A percentile compares a stretch with the other conserved stretches of the same genome.
phyloP scores from a whole-genome alignment of 1,140 invertebrate genomes.

The Medauroidea extradentata region DNA sequence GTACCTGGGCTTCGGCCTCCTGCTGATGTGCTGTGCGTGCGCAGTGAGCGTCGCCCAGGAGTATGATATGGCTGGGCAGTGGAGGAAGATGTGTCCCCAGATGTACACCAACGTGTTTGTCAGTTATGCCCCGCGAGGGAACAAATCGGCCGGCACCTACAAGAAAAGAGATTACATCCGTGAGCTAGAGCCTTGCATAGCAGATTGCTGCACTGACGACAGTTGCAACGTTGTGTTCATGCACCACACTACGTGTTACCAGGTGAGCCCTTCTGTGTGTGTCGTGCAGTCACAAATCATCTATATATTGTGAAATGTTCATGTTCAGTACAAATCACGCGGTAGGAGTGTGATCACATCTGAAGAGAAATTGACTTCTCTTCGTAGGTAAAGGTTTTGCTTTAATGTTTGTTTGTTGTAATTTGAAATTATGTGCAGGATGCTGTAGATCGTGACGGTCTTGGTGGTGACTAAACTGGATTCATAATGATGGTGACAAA shows the following conservation, averaged over 20 bases:
- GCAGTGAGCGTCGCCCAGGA: background rate
- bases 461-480: no score
- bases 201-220: constrained; percentile 62
- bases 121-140: constrained; percentile 47
- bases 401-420: no score
- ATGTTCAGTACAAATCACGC: background rate
- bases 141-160: constrained; percentile 56
- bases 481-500: no score
- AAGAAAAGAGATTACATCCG: constrained; percentile 50
- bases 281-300: background rate
- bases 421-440: no score
- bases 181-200: constrained; percentile 60
- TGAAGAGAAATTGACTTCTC: background rate
- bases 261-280: constrained; percentile 43
- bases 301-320: background rate
- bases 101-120: constrained; percentile 37
- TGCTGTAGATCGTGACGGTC: no score
- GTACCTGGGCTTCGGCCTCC: no score
- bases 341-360: background rate
- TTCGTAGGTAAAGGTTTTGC: no score
- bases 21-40: no score
- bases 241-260: constrained; percentile 68
- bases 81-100: constrained; percentile 31
- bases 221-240: constrained; percentile 76
- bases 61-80: constrained; percentile 5